phyloP scores from a whole-genome alignment of 1,140 invertebrate genomes.

The Hyles euphorbiae region DNA sequence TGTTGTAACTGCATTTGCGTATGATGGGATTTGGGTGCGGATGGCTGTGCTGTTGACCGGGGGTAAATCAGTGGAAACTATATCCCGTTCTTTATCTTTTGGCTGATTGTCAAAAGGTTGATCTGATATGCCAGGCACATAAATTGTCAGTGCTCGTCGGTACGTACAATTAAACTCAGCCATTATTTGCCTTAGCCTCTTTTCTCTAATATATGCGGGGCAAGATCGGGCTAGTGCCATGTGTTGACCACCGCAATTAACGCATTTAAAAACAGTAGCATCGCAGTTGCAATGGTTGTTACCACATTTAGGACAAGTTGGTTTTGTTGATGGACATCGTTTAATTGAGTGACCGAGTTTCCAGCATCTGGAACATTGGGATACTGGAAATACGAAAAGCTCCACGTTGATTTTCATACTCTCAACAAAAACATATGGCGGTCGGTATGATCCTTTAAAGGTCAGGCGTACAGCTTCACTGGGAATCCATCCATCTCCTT shows the following conservation, averaged over 20 bases:
- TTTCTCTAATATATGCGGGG: slow-evolving; percentile 1
- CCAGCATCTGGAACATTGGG: slow-evolving; percentile 37
- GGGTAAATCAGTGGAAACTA: too few relatives aligned
- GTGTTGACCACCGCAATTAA: slow-evolving; percentile 7
- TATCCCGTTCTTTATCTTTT: too few relatives aligned
- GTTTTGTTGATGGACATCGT: slow-evolving; percentile 19
- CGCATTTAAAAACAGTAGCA: slow-evolving; percentile 15
- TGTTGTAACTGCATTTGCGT: too few relatives aligned
- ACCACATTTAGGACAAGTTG: slow-evolving; percentile 33
- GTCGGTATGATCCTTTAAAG: slow-evolving; percentile 20
- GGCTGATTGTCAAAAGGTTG: neutral
- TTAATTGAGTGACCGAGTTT: slow-evolving; percentile 22
- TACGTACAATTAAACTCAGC: slow-evolving; percentile 8
- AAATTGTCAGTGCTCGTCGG: neutral
- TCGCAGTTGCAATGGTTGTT: slow-evolving; percentile 28
- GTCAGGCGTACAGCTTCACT: slow-evolving; percentile 19
- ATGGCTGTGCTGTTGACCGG: too few relatives aligned
- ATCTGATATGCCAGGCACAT: neutral
- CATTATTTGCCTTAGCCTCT: neutral
- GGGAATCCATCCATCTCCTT: slow-evolving; percentile 5
- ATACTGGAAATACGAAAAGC: slow-evolving; percentile 32
- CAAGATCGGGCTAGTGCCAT: slow-evolving; percentile 9
- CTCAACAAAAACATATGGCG: slow-evolving; percentile 14
- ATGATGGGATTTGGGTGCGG: too few relatives aligned
- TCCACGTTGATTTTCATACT: slow-evolving; percentile 22